Conservation (phyloP, 2,797 vertebrate genomes). For the Sciurus carolinensis region DNA sequence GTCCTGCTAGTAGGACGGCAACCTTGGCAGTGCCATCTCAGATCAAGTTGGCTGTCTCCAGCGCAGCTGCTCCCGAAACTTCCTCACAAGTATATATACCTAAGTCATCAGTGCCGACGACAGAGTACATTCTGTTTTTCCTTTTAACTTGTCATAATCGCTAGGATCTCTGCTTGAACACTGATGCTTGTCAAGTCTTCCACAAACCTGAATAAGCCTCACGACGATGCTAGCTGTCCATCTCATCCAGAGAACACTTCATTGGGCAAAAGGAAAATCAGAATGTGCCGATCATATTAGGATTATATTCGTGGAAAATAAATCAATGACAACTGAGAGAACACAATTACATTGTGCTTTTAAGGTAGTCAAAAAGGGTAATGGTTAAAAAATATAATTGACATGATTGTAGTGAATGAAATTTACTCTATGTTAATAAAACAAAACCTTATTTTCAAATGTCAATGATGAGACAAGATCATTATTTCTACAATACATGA, state of each 20-base stretch:
- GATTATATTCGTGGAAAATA: neutral
- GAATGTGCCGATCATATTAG: neutral
- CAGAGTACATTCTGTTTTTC: neutral
- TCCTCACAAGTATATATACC: neutral
- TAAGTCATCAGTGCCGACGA: neutral
- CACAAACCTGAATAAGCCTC: neutral
- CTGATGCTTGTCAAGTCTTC: neutral
- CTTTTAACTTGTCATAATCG: constrained; percentile 17
- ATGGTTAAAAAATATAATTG: neutral
- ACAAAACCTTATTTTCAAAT: constrained; percentile 15
- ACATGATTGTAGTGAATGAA: neutral
- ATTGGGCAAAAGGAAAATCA: neutral
- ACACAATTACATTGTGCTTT: neutral
- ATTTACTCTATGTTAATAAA: neutral
- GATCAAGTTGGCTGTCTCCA: constrained; percentile 13
- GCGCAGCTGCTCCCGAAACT: neutral
- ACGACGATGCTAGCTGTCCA: neutral
- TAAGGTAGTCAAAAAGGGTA: neutral
- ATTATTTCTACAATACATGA: neutral
- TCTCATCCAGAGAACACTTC: neutral
- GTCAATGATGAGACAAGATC: neutral
- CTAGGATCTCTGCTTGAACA: neutral
- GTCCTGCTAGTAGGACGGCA: neutral
- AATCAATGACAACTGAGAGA: neutral
- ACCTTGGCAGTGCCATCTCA: neutral